Conservation (phyloP, 2,113 vertebrate species). For the Gymnogyps californianus region DNA sequence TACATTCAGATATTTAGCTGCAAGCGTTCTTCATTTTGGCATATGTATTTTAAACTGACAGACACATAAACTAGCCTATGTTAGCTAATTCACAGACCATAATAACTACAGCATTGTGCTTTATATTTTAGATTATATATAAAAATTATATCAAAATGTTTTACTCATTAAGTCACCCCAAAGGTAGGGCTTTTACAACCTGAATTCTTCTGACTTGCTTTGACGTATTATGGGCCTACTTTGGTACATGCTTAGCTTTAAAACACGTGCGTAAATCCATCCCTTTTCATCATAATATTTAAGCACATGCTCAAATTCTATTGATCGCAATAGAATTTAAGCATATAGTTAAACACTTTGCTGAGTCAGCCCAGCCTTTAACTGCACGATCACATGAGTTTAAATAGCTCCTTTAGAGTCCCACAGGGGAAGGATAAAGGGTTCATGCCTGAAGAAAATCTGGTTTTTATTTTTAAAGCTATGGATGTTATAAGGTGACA, state of each 20-base stretch:
- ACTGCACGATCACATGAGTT: not conserved
- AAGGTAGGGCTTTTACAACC: constrained; percentile 2
- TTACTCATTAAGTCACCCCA: not conserved
- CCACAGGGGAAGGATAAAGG: constrained; percentile 24
- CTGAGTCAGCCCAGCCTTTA: constrained; percentile 50
- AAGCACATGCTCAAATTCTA: constrained; percentile 38
- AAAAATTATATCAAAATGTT: not conserved
- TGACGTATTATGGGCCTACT: not conserved
- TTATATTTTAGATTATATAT: not conserved
- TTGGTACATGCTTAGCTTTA: not conserved
- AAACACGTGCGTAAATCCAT: constrained; percentile 11
- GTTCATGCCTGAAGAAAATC: constrained; percentile 11
- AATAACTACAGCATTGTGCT: not conserved
- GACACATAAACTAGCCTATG: not conserved
- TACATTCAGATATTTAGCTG: not conserved
- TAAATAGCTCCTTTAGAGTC: constrained; percentile 14
- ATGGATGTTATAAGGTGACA: constrained; percentile 12
- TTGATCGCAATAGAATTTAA: constrained; percentile 35
- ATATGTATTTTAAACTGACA: not conserved
- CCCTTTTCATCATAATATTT: constrained; percentile 8
- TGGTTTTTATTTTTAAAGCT: constrained; percentile 34
- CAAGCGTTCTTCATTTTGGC: not conserved
- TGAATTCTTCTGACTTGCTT: not conserved
- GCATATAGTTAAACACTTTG: constrained; percentile 21
- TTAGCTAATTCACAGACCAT: not conserved